Conservation (phyloP, 2,888 invertebrate genomes). For the Sinopyrophorus schimmeli region DNA sequence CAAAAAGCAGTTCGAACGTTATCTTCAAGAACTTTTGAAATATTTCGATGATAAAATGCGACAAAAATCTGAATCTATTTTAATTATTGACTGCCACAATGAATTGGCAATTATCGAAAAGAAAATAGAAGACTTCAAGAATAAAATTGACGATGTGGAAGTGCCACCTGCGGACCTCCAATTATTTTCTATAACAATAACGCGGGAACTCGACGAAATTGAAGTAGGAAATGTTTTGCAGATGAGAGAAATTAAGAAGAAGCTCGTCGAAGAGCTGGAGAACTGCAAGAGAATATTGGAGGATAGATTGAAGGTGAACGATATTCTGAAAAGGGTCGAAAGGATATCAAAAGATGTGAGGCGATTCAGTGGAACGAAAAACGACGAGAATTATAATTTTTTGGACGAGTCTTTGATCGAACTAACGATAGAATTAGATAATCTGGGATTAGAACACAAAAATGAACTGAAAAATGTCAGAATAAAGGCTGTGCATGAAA, state of each 20-base stretch:
- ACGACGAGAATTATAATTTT: conserved; percentile 20
- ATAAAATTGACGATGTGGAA: conserved; percentile 42
- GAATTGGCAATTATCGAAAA: conserved; percentile 33
- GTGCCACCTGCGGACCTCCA: neutral
- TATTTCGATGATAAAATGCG: conserved; percentile 33
- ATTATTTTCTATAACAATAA: neutral
- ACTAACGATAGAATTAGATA: conserved; percentile 23
- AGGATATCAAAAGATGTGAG: conserved; percentile 3
- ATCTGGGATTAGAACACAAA: conserved; percentile 5
- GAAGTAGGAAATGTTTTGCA: conserved; percentile 16
- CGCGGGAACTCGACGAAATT: conserved; percentile 1
- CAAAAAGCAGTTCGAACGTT: conserved; percentile 26
- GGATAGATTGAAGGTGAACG: conserved; percentile 5
- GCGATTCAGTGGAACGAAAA: conserved; percentile 17
- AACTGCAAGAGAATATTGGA: conserved; percentile 1
- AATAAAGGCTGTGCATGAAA: conserved; percentile 15
- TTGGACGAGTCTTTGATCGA: conserved; percentile 26
- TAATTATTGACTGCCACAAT: conserved; percentile 39
- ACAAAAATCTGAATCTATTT: no score
- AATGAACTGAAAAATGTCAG: conserved; percentile 9
- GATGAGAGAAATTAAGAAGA: conserved; percentile 12
- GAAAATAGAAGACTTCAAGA: conserved; percentile 32
- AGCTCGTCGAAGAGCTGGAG: conserved; percentile 10
- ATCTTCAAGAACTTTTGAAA: conserved; percentile 24
- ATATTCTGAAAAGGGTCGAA: conserved; percentile 9